Evolutionary conservation across 2,797 vertebrate species (phyloP), one percentile per base, ranked within the genome.

Genomic region (Gymnothorax reevesii): DNA sequence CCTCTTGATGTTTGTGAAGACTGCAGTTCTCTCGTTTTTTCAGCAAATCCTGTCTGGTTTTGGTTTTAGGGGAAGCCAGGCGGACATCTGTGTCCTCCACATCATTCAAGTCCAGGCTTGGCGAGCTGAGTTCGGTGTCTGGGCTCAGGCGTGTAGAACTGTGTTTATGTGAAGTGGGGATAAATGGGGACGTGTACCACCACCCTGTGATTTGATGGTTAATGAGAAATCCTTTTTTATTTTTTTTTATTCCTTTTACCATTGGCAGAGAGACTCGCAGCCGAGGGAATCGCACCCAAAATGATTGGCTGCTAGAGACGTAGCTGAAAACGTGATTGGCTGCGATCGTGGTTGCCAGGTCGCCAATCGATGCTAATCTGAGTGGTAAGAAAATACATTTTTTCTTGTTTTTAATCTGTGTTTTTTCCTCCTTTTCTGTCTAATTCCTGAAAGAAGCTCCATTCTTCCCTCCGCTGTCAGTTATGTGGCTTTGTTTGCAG

Each of bases 301-400:
- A 94, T 94, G 94, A 94, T 88, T 89, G 88, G 89, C 92, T 91
- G 90, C 92, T 84, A 86, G 86, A 92, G 90, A 92, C 90, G 91
- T 95, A 92, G 89, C 88, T 75, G 17, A 93, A 92, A 91, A 92
- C 92, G 92, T 92, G 80, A 90, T 91, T 92, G 89, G 84, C 86
- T 27, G 20, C 82, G 77, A 85, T 59, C 57, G 62, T 22, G 62
- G 20, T 66, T n/a, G 62, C 10, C 7, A 69, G 85, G 71, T 83
- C 57, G 84, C 62, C 60, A 60, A 82, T 88, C 59, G 66, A 87
- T 88, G 88, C 82, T 90, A 71, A 85, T 85, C 86, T 85, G 79
- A 88, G 66, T 88, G 87, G 85, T 84, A 86, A 83, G 79, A 13
- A 27, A 75, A 55, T 0, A 62, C 10, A 25, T 71, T 17, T 3